Conservation (phyloP, 2,888 invertebrate genomes). For the Stenichneumon culpator region DNA sequence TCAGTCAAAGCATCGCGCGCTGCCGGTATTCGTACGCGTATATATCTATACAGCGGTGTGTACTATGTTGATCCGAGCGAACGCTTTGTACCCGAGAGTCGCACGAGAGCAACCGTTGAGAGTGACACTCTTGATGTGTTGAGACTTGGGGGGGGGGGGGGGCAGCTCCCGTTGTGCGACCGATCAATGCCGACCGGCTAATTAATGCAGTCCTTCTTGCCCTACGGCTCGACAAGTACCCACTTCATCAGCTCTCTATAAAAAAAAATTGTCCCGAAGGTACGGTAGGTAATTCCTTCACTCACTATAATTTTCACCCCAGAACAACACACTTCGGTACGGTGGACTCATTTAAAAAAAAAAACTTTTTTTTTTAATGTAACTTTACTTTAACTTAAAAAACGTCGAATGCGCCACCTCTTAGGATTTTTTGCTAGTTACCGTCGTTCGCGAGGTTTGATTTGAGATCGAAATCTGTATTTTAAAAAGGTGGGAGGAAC, state of each 20-base stretch:
- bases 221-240: conserved; percentile 28
- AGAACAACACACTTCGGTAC: too few species aligned
- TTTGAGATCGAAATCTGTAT: too few species aligned
- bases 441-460: too few species aligned
- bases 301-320: too few species aligned
- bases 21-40: conserved; percentile 23
- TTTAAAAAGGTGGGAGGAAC: too few species aligned
- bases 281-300: too few species aligned
- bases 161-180: conserved; percentile 59
- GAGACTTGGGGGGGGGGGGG: conserved; percentile 57
- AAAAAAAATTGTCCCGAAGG: too few species aligned
- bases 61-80: conserved; percentile 65
- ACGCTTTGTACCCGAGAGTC: conserved; percentile 52
- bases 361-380: too few species aligned
- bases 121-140: conserved; percentile 66
- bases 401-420: too few species aligned
- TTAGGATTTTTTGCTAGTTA: too few species aligned
- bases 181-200: conserved; percentile 68
- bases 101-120: conserved; percentile 50
- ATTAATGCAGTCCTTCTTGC: conserved; percentile 65
- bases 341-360: too few species aligned
- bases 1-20: conserved; percentile 20
- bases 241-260: conserved; percentile 30
- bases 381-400: too few species aligned
- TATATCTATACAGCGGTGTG: conserved; percentile 19